phyloP scores from a whole-genome alignment of 1,140 invertebrate genomes.

The Leptinotarsa undecemlineata region DNA sequence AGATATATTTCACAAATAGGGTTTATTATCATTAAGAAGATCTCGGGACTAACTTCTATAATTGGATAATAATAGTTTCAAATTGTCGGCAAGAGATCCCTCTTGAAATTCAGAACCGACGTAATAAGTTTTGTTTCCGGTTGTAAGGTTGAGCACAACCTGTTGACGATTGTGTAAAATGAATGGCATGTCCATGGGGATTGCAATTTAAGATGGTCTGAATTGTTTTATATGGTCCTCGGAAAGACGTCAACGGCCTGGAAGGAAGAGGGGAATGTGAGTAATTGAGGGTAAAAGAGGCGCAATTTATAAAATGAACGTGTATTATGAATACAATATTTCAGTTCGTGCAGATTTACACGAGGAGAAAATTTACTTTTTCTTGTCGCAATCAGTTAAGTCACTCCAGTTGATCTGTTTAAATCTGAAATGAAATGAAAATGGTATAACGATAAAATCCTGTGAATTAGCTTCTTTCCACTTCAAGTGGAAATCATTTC shows the following conservation, averaged over 20 bases:
- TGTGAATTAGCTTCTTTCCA: too few species aligned
- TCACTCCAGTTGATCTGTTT: too few species aligned
- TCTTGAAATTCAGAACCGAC: constrained; percentile 16
- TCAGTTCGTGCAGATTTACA: background rate
- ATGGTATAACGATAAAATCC: too few species aligned
- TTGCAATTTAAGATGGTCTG: constrained; percentile 17
- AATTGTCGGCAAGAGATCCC: constrained; percentile 15
- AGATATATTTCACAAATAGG: background rate
- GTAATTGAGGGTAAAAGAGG: constrained; percentile 12
- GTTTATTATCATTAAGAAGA: background rate
- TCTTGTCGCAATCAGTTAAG: too few species aligned
- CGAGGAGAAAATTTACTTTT: too few species aligned
- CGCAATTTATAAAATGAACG: constrained; percentile 13
- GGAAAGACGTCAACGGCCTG: constrained; percentile 10
- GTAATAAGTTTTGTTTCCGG: constrained; percentile 17
- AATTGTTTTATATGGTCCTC: constrained; percentile 22
- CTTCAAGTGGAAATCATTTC: too few species aligned
- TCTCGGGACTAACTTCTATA: constrained; percentile 3
- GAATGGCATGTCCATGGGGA: constrained; percentile 16
- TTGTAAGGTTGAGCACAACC: constrained; percentile 13
- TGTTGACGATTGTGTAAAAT: constrained; percentile 22
- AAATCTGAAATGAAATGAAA: too few species aligned
- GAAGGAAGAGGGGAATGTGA: background rate
- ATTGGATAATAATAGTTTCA: constrained; percentile 21
- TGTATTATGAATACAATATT: constrained; percentile 6